Base-by-base conservation (phyloP, 2,113 vertebrate species). In the Gobiocypris rarus region DNA sequence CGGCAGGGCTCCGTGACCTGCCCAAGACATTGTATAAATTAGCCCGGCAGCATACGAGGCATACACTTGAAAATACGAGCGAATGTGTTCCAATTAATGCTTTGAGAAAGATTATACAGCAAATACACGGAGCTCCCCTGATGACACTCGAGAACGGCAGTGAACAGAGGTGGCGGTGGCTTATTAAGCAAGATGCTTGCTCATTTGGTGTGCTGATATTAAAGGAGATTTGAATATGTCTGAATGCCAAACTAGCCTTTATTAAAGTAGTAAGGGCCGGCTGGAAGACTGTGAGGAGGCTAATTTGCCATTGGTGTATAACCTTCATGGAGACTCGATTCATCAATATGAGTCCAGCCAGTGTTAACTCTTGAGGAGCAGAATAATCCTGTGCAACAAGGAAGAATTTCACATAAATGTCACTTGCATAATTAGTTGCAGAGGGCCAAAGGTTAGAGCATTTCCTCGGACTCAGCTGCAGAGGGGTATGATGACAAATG, bases 31-130 rank as follows among this genome's bases (percentile, higher is more conserved):
- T 24, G 14, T 43, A 58, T 65, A 81, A 83, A 86, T 87, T 71
- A 89, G 81, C 76, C 80, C 22, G 9, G 34, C 26, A 83, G 81
- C 14, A 41, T 82, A 76, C 38, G 22, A 63, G 63, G 50, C 38
- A 52, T 48, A 84, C 56, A 52, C 86, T 70, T 50, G 70, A 74
- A 87, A 73, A 79, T 52, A 24, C 11, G 48, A 75, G 89, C 86
- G 82, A 84, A 84, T 45, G 50, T 69, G 34, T 82, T 85, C 90
- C 88, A 91, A 89, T 90, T 88, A 89, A 88, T 81, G 89, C 86
- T 87, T 89, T 61, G 78, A 79, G 52, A 79, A 76, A 80, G 65
- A 81, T 81, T 82, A 84, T 75, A 81, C 89, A 75, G 50, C 6
- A 14, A 63, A 4, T 28, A 71, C 76, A 81, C 45, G 4, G 56